Conservation (phyloP, 2,113 vertebrate species). For the Asarcornis scutulata region DNA sequence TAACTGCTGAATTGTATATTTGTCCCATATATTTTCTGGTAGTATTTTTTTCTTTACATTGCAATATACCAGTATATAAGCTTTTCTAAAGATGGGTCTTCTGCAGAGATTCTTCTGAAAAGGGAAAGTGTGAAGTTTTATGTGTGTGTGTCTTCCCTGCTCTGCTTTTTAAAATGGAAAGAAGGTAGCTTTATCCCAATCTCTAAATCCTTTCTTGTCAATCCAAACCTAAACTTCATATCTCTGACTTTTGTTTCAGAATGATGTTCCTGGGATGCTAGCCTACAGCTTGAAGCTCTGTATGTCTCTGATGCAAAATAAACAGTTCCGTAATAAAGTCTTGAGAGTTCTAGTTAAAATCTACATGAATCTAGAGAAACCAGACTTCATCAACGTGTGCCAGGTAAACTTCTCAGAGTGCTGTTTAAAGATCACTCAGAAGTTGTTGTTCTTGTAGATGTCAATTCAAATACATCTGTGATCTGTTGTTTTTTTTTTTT, state of each 20-base stretch:
- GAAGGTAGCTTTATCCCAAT: not conserved
- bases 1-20: not conserved
- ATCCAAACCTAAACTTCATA: not conserved
- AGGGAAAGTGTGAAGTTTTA: not conserved
- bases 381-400: slow-evolving; percentile 99
- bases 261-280: slow-evolving; percentile 93
- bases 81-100: not conserved
- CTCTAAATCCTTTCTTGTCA: not conserved
- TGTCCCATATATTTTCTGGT: not conserved
- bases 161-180: not conserved
- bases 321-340: slow-evolving; percentile 97
- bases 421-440: not conserved
- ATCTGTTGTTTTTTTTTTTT: not conserved
- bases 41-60: not conserved
- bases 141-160: not conserved
- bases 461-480: not conserved
- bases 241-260: slow-evolving; percentile 79
- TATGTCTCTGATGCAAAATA: slow-evolving; percentile 99
- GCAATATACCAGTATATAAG: not conserved
- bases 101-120: not conserved
- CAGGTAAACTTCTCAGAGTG: slow-evolving; percentile 82
- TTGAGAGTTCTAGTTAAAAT: slow-evolving; percentile 96
- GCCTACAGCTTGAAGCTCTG: slow-evolving; percentile 99
- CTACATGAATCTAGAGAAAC: slow-evolving; percentile 99
- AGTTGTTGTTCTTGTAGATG: not conserved